Percentiles rank a stretch among this genome's conserved stretches.
Conservation (phyloP, 2,888 invertebrate species). For the Cephus rjabovi region DNA sequence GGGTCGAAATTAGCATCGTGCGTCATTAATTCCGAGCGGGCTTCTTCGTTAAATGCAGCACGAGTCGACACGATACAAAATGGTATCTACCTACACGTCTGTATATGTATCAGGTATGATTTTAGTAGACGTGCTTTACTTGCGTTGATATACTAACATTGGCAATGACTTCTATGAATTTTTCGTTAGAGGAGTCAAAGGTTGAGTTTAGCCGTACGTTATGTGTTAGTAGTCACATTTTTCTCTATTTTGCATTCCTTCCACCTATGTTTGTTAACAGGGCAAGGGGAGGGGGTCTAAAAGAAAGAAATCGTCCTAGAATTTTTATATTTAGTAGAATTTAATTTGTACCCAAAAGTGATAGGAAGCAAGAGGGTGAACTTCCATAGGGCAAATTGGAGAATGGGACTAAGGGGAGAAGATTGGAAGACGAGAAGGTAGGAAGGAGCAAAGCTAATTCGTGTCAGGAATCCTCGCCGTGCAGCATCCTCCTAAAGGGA, state of each 20-base stretch:
- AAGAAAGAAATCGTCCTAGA: background rate
- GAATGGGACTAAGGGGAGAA: background rate
- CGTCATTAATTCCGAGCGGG: conserved; percentile 50
- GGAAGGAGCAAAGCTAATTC: conserved; percentile 22
- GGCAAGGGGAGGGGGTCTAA: too few species aligned
- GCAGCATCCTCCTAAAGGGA: background rate
- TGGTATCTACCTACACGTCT: background rate
- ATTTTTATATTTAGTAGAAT: background rate
- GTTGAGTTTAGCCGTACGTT: background rate
- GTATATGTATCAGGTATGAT: background rate
- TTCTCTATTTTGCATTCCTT: background rate
- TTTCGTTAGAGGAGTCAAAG: background rate
- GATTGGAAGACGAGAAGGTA: background rate
- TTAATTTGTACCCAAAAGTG: background rate
- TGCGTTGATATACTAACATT: background rate
- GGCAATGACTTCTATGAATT: background rate
- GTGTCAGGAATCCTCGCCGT: conserved; percentile 36
- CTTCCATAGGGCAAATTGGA: background rate
- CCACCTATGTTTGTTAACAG: background rate
- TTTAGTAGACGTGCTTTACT: background rate
- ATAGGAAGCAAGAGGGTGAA: background rate
- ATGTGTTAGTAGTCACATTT: background rate
- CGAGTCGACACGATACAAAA: background rate
- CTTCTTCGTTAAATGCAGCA: conserved; percentile 2
- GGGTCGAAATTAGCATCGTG: conserved; percentile 59